A percentile compares a stretch with the other conserved stretches of the same genome.
Conservation (phyloP, 37 sponge, comb jelly and placozoan genomes). For the Aphrocallistes beatrix region DNA sequence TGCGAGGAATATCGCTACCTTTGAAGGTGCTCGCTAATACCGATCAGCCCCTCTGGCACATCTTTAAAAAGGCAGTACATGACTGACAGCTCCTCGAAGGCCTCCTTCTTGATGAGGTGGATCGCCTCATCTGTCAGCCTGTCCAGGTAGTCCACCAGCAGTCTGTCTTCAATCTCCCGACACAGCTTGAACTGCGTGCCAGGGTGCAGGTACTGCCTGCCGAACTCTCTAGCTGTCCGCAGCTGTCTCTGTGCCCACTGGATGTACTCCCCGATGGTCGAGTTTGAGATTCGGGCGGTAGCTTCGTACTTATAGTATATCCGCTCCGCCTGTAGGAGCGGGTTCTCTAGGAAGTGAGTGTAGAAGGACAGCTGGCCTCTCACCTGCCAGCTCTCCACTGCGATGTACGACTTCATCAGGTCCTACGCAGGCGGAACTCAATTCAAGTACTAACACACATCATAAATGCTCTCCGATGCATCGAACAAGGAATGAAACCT, state of each 20-base stretch:
- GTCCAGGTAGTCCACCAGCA: constrained; percentile 4
- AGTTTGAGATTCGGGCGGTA: not conserved
- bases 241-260: not conserved
- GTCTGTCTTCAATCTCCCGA: not conserved
- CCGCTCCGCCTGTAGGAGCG: not conserved
- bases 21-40: not conserved
- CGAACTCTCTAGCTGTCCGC: not conserved
- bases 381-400: not conserved
- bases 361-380: not conserved
- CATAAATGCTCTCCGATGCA: too few relatives aligned
- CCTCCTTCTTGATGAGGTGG: not conserved
- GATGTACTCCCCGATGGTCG: not conserved
- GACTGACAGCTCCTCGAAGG: not conserved
- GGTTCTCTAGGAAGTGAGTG: not conserved
- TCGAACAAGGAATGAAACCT: not conserved
- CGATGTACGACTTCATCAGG: not conserved
- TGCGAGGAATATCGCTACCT: too few relatives aligned
- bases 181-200: not conserved
- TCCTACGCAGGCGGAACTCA: not conserved
- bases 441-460: not conserved
- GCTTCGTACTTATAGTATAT: not conserved
- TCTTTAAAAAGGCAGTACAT: not conserved
- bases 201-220: not conserved
- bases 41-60: constrained; percentile 1
- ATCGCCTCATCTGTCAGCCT: not conserved